Evolutionary conservation across 1,140 invertebrate genomes (phyloP), one percentile per base, ranked within the genome.

Genomic region (Drosophila subobscura): DNA sequence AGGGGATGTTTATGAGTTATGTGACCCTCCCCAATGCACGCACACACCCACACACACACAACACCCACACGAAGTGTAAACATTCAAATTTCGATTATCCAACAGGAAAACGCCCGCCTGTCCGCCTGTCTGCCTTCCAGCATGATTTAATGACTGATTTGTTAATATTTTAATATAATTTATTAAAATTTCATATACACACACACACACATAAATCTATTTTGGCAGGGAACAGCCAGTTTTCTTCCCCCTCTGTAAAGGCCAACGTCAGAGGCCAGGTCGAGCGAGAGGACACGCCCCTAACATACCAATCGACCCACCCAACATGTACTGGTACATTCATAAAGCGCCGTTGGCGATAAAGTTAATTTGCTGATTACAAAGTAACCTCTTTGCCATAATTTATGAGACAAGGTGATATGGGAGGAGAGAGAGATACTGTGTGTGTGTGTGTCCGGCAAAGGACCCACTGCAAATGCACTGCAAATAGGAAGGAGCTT

Each of bases 351-450:
- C 59, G 52, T 47, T 57, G 79, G 79, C 79, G 64, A 83, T 83
- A 74, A 81, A 83, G 78, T 77, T 81, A 83, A 83, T 83, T 83
- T 81, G 73, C 79, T 83, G 79, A 83, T 83, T 83, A 83, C 79
- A 81, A 81, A 81, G 79, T 81, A 81, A 77, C 79, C 73, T 77
- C 78, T 68, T 65, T 45, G 74, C 67, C 53, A 83, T 83, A 77
- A 83, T 83, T 83, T 81, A 83, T 81, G 65, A 53, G 54, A 41
- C 70, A 58, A 77, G 79, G 79, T 81, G 74, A 76, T 77, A 81
- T 70, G 78, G 68, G 71, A 16, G 72, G 65, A 68, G 41, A 59
- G 56, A 27, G 22, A 51, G 72, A 7, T 7, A 16, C n/a, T 20
- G 8, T 37, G 7, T 37, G 12, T n/a, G 14, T n/a, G 20, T 14